These are phyloP conservation scores for Metallyticus violacea DNA, from an alignment of 2,888 invertebrate species.

Conservation along the genomic window DNA sequence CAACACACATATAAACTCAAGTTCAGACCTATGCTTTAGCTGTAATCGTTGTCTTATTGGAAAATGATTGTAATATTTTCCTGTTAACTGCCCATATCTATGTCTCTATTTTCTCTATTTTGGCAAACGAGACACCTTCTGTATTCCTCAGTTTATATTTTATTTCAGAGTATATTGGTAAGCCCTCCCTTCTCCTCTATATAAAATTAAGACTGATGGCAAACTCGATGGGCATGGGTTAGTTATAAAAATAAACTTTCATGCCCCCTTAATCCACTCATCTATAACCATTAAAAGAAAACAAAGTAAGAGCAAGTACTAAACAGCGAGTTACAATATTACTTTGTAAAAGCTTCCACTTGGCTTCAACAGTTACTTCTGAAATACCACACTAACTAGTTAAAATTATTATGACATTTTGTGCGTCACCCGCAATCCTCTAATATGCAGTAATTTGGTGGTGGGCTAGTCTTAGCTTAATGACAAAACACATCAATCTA, in stretches of 20 bases:
- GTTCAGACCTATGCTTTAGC: background rate
- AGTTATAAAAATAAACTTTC: slow-evolving; percentile 9
- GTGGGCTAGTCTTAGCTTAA: background rate
- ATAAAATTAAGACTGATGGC: background rate
- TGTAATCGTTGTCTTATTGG: background rate
- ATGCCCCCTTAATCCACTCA: background rate
- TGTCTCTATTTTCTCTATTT: background rate
- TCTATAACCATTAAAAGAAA: slow-evolving; percentile 4
- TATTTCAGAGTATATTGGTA: background rate
- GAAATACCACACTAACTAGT: slow-evolving; percentile 11
- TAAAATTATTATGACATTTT: background rate
- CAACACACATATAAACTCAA: background rate
- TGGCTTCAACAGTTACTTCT: background rate
- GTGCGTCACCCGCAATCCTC: slow-evolving; percentile 1
- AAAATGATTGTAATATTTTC: background rate
- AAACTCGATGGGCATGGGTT: background rate
- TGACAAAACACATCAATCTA: background rate
- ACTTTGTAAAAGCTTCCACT: background rate
- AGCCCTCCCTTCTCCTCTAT: background rate
- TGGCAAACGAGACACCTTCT: background rate
- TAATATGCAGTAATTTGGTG: background rate
- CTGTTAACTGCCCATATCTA: background rate
- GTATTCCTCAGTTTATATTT: background rate
- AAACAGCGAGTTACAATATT: background rate
- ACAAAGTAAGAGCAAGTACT: background rate